Conservation (phyloP, 2,797 vertebrate species). For the Poeciliopsis gracilis region DNA sequence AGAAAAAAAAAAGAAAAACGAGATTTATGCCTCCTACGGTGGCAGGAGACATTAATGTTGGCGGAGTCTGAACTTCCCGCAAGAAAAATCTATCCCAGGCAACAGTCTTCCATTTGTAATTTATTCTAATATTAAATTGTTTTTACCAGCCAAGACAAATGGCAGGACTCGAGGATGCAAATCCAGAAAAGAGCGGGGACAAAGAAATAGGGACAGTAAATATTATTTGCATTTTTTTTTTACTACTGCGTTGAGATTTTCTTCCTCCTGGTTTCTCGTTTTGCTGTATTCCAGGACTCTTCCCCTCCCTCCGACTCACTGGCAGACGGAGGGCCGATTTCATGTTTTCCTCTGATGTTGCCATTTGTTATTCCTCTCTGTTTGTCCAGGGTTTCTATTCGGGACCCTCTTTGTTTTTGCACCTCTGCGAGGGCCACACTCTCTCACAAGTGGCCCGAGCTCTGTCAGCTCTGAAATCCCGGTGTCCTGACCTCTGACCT, state of each 20-base stretch:
- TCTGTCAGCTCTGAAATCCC: slow-evolving; percentile 73
- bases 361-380: slow-evolving; percentile 40
- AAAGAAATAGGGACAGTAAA: slow-evolving; percentile 65
- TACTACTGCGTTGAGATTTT: slow-evolving; percentile 19
- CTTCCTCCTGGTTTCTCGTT: slow-evolving; percentile 14
- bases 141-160: slow-evolving; percentile 76
- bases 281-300: slow-evolving; percentile 10
- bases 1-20: slow-evolving; percentile 53
- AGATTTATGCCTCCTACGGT: slow-evolving; percentile 80
- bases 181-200: slow-evolving; percentile 49
- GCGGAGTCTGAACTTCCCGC: slow-evolving; percentile 73
- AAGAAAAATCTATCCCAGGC: slow-evolving; percentile 73
- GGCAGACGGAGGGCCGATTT: slow-evolving; percentile 14
- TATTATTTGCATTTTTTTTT: slow-evolving; percentile 56
- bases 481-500: slow-evolving; percentile 60
- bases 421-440: slow-evolving; percentile 54
- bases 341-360: slow-evolving; percentile 29
- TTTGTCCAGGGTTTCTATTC: slow-evolving; percentile 59
- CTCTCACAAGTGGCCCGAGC: slow-evolving; percentile 70
- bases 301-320: background rate
- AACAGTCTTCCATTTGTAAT: slow-evolving; percentile 76
- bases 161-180: slow-evolving; percentile 66
- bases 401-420: slow-evolving; percentile 65
- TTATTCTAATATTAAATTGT: slow-evolving; percentile 81
- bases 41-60: slow-evolving; percentile 77